phyloP scores from a whole-genome alignment of 2,888 invertebrate species.

The Notodonta dromedarius region DNA sequence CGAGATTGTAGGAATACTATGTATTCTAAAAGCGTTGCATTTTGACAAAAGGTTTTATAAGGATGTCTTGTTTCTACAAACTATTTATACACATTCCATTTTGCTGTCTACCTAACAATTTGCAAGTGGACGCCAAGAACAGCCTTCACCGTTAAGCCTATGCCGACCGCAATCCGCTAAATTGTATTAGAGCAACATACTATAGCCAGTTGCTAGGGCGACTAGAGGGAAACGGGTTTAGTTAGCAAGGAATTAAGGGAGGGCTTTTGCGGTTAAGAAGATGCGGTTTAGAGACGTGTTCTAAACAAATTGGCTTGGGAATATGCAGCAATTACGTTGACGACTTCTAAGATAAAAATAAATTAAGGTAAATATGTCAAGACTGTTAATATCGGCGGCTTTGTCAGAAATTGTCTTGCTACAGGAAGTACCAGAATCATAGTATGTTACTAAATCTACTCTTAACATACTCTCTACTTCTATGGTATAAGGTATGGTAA shows the following conservation, averaged over 20 bases:
- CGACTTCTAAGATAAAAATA: background rate
- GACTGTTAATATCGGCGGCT: too few relatives aligned
- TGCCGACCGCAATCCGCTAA: slow-evolving; percentile 61
- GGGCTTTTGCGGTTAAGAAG: background rate
- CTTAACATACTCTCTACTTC: too few relatives aligned
- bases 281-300: background rate
- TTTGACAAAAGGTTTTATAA: too few relatives aligned
- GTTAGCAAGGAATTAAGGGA: background rate
- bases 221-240: slow-evolving; percentile 21
- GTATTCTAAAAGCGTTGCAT: too few relatives aligned
- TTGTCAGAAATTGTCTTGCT: too few relatives aligned
- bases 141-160: slow-evolving; percentile 42
- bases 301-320: background rate
- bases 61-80: background rate
- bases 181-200: slow-evolving; percentile 55
- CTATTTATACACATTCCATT: background rate
- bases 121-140: slow-evolving; percentile 28
- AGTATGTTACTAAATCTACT: too few relatives aligned
- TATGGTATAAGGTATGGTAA: too few relatives aligned
- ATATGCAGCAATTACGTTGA: background rate
- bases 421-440: too few relatives aligned
- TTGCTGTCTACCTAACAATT: background rate
- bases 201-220: slow-evolving; percentile 24
- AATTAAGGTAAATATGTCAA: too few relatives aligned
- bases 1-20: too few relatives aligned